Base-by-base conservation (phyloP, 2,113 vertebrate species). In the Aspidoscelis tigris region DNA sequence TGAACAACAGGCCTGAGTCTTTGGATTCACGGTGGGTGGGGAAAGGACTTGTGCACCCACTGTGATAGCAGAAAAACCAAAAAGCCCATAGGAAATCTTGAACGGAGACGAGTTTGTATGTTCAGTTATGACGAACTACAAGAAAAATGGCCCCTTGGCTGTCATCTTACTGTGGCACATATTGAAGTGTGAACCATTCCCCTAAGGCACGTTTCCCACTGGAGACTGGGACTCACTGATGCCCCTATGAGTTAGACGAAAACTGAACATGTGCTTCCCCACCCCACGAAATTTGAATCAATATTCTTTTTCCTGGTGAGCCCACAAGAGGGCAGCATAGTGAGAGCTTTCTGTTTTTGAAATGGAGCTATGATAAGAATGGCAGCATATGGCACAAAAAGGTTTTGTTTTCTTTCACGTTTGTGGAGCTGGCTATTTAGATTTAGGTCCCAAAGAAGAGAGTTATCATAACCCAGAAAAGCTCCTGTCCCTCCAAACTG, bases 321-420 rank as follows among this genome's bases (percentile, higher is more conserved):
- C 0, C 10, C 18, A 69, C 66, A 83, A 88, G 21, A 0, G 81
- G 82, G 78, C 26, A 50, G 65, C 81, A 76, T 47, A 79, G 39
- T 41, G 33, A 11, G 44, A 70, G 3, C 76, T 86, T 87, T 53
- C 74, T 65, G 79, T 88, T 78, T 84, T 66, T 3, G 68, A 78
- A 76, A 88, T 39, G 47, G 66, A 58, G 18, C 75, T 50, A 39
- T 33, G 18, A 8, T 73, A 39, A 78, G 14, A 4, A 10, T 81
- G 26, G 7, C 33, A 70, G 16, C 11, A 43, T 50, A 47, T 78
- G 68, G 53, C 53, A 75, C 58, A 21, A 74, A n/a, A 77, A 50
- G 20, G 6, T 44, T 43, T 24, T 53, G 16, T 84, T n/a, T 39
- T 61, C 58, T 61, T 61, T 61, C 12, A 16, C 14, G 11, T 16